Evolutionary conservation across 2,797 vertebrate genomes (phyloP).

Genomic region (Gymnodraco acuticeps): DNA sequence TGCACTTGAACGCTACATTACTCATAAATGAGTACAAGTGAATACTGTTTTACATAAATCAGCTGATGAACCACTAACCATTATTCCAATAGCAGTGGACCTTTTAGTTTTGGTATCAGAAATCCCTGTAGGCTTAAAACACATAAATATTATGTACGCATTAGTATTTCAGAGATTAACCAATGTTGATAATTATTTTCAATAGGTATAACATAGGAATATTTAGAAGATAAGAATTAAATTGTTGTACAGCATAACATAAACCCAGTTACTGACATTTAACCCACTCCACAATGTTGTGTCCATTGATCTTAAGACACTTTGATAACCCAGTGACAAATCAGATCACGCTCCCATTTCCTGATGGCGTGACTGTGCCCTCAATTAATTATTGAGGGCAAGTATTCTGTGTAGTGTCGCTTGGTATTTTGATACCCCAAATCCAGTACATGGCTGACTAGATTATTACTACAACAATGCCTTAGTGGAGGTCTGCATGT

Average conservation of each 20-base stretch:
- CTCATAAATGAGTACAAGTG: neutral
- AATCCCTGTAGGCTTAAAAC: neutral
- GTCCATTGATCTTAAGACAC: neutral
- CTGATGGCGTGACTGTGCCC: neutral
- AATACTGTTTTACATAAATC: constrained; percentile 4
- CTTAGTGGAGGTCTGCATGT: neutral
- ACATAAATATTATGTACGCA: too few species aligned
- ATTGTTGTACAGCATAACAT: neutral
- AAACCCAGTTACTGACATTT: neutral
- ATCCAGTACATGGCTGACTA: neutral
- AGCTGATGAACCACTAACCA: constrained; percentile 22
- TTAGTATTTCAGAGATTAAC: neutral
- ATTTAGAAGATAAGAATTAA: neutral
- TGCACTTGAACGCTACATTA: neutral
- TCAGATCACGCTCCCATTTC: neutral
- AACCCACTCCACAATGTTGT: neutral
- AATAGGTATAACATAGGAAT: neutral
- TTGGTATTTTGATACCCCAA: neutral
- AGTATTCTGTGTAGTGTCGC: neutral
- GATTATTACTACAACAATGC: neutral
- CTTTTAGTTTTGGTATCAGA: neutral
- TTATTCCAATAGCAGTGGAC: neutral
- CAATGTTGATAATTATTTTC: neutral
- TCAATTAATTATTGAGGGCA: neutral
- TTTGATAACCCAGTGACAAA: neutral